These are phyloP conservation scores for Parazoanthus swiftii DNA, from an alignment of 92 coral and sea anemone genomes.

Conservation along the genomic window DNA sequence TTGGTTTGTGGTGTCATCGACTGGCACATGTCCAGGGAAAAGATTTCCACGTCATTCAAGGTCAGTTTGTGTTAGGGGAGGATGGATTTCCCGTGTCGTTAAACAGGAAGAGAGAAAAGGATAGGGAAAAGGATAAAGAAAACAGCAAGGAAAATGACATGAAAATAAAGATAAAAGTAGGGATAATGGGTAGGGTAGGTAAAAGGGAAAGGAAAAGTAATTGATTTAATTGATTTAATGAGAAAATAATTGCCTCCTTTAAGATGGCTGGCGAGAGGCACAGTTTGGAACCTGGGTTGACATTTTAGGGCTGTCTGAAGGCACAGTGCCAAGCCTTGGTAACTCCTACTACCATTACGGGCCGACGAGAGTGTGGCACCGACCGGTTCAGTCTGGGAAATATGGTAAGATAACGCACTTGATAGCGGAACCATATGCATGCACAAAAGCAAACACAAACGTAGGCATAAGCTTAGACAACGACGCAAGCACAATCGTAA, in stretches of 20 bases:
- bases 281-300: conserved; percentile 40
- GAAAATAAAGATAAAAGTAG: too few relatives aligned
- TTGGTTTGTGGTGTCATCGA: conserved; percentile 64
- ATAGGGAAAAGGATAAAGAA: background rate
- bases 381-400: conserved; percentile 20
- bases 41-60: conserved; percentile 44
- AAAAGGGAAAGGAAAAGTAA: background rate
- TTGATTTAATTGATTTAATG: background rate
- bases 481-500: background rate
- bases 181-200: too few relatives aligned
- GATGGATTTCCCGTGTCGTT: background rate
- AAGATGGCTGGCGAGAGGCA: conserved; percentile 37
- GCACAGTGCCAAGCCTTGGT: background rate
- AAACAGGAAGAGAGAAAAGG: background rate
- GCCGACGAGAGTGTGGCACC: conserved; percentile 38
- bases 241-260: background rate
- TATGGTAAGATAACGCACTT: conserved; percentile 11
- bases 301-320: conserved; percentile 36
- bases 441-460: too few relatives aligned
- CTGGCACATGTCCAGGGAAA: conserved; percentile 31
- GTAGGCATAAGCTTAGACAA: background rate
- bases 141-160: background rate
- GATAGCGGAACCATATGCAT: background rate
- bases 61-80: conserved; percentile 2
- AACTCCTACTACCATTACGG: conserved; percentile 16